Base-by-base conservation (phyloP, 2,797 vertebrate species). In the Emys orbicularis region DNA sequence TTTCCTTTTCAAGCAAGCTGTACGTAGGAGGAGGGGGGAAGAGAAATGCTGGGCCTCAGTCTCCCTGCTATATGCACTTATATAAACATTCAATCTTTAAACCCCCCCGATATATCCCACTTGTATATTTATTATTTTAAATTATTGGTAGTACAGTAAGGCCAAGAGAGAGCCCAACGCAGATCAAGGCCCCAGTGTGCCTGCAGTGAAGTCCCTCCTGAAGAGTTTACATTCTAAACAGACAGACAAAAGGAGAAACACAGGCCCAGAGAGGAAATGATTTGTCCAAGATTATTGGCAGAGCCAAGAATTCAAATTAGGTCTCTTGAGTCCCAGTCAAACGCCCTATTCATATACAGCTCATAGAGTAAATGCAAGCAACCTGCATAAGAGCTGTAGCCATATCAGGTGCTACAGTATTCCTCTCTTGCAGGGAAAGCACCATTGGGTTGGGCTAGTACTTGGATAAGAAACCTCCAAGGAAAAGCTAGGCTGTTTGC, bases 1-100 rank as follows among this genome's bases (percentile, higher is more conserved):
- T 89, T 21, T 18, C 49, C 83, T 54, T 34, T 0, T 1, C 3
- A 2, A 15, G 88, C 31, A 37, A 0, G 1, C 74, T 0, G 0
- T 12, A 74, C 10, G 3, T 3, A 85, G 83, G 76, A 91, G 90
- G 44, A 47, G 12, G 44, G 27, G 74, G 27, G 79, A 88, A 3
- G 90, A 41, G 86, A 19, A 76, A 5, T 88, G 89, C 85, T 0
- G 37, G 91, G 54, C 16, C 83, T 94, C 94, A 81, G 21, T 92
- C 34, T 0, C 0, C 3, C 56, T 3, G 19, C 27, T 77, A 44
- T 8, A 27, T 77, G 44, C 25, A 9, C 44, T 49, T 77, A 77
- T 15, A 29, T 13, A 77, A 77, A 77, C 13, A 8, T 47, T 49
- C 25, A 23, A 6, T 41, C n/a, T 72, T 37, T 23, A 41, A 41